Evolutionary conservation across 2,888 invertebrate species (phyloP), one percentile per base, ranked within the genome.

Genomic region (Camponotus fellah): DNA sequence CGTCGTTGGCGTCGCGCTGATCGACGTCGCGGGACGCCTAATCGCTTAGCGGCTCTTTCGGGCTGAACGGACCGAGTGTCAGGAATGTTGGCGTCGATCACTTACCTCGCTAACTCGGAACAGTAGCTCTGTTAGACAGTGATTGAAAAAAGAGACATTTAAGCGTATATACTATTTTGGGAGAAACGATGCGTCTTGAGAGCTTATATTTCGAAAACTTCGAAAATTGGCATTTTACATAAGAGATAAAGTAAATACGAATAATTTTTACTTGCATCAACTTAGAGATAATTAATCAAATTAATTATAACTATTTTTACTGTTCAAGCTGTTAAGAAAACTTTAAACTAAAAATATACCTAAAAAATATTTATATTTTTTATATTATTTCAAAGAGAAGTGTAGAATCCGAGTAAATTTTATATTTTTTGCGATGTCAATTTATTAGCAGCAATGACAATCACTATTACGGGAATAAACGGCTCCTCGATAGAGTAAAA

Each of bases 1-100:
- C 60, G 74, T 60, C 60, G 80, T 72, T 75, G 17, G 26, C 75
- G n/a, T 40, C 53, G 68, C 68, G 58, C 43, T 77, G 75, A 66
- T 77, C 66, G 79, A 79, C 77, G 69, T 79, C 56, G 58, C 69
- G 77, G n/a, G 34, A 79, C 43, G 43, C 72, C 72, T 80, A 71
- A 80, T 80, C 79, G 79, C 62, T 80, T 46, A 71, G 71, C 34
- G 21, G 60, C 43, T 62, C 72, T 60, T 37, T 46, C 26, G 34
- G 60, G 26, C 60, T 37, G 40, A 71, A 60, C 72, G 17, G 58
- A 32, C 34, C 58, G 21, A n/a, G 32, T 34, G 56, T 71, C 37
- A 37, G 79, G 40, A 37, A 43, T 32, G 46, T 34, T 46, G 37
- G 17, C 58, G 71, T 60, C 60, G n/a, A 60, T 71, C 34, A 40